A percentile compares a stretch with the other conserved stretches of the same genome.
These are phyloP conservation scores for Halcyon smyrnensis DNA, from an alignment of 2,797 vertebrate species.

Conservation along the genomic window DNA sequence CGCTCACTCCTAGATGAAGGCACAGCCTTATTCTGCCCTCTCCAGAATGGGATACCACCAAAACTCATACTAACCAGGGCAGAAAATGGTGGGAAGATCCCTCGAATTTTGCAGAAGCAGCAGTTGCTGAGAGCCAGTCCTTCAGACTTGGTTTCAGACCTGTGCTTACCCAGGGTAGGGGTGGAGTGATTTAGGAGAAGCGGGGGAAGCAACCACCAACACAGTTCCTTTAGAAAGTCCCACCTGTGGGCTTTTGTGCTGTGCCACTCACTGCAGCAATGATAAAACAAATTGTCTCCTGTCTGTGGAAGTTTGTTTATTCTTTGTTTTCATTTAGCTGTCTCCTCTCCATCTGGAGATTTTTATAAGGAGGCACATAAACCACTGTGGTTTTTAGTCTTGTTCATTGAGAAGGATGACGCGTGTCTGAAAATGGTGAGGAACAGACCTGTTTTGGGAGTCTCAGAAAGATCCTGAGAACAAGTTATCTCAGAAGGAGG, in stretches of 20 bases:
- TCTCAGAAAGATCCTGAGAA: not conserved
- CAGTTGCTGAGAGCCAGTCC: not conserved
- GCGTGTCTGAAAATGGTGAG: not conserved
- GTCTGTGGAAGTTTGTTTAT: not conserved
- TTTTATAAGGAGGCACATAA: not conserved
- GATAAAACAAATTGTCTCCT: not conserved
- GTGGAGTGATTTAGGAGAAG: not conserved
- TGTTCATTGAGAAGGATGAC: not conserved
- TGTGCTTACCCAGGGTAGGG: not conserved
- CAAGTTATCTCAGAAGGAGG: not conserved
- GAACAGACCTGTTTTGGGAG: not conserved
- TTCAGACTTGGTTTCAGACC: not conserved
- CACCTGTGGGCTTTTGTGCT: not conserved
- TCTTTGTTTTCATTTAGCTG: not conserved
- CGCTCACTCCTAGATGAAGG: not conserved
- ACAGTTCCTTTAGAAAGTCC: not conserved
- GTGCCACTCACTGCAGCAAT: not conserved
- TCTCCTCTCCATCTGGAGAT: not conserved
- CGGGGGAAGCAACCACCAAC: not conserved
- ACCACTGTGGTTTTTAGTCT: not conserved
- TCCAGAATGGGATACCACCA: not conserved
- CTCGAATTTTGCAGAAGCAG: not conserved
- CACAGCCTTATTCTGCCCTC: not conserved
- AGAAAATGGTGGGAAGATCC: not conserved
- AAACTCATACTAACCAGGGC: not conserved